Evolutionary conservation across 1,140 invertebrate species (phyloP), one percentile per base, ranked within the genome.

Genomic region (Drosophila sechellia): DNA sequence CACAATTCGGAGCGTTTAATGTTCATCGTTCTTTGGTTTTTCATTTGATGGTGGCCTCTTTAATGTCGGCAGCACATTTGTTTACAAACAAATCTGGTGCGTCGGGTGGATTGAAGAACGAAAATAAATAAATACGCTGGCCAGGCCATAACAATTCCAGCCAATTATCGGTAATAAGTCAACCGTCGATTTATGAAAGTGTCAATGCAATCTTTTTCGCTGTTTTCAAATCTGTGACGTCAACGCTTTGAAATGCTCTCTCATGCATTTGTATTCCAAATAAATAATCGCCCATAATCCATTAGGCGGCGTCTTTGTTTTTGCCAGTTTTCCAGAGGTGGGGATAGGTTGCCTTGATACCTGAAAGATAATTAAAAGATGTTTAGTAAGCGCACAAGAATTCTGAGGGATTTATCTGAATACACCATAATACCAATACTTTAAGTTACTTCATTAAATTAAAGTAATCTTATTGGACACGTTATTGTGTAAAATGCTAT

Each of bases 91-190:
- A 86, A 71, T 74, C 53, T 48, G 52, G 43, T 46, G 53, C 39
- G 48, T 56, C 55, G 72, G 61, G 55, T 70, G 53, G 40, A 17
- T 40, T 20, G 20, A 10, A 34, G 35, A 40, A 27, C 42, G 73
- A 66, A 79, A 57, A 63, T 61, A 65, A 64, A 79, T 60, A 73
- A 72, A 72, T 46, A 50, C 58, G n/a, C 17, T 49, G 69, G 58
- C 61, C 75, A 56, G 77, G 73, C 53, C 22, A 79, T 66, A 77
- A 85, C 81, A 86, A 86, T 86, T 46, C 71, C 83, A 79, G 83
- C 50, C 84, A 86, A 87, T 86, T 86, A 87, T 86, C 57, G 79
- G 57, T 87, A 79, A 86, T 86, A 86, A 89, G 81, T 86, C 83
- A 86, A 76, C 70, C 53, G 74, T 66, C 83, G 66, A 86, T 87